These are phyloP conservation scores for Ichneumoninae sp. DNA, from an alignment of 2,888 invertebrate genomes.

Conservation along the genomic window DNA sequence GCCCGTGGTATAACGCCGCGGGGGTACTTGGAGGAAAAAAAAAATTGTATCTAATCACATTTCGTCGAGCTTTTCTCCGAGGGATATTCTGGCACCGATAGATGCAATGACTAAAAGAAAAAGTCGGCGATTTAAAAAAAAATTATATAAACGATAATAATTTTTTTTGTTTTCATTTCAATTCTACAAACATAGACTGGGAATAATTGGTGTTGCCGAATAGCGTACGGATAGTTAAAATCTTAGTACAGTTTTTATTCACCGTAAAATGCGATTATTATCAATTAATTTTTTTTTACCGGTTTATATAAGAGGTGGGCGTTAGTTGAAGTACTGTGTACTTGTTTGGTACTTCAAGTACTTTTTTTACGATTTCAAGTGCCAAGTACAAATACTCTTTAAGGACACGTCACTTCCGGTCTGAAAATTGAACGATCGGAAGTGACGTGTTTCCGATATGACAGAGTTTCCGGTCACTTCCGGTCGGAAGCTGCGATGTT, in stretches of 20 bases:
- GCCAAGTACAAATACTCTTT: no score
- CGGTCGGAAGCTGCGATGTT: no score
- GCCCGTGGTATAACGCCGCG: background rate
- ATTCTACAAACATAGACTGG: background rate
- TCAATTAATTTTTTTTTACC: background rate
- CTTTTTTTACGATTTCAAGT: no score
- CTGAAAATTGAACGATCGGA: no score
- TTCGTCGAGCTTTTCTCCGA: constrained; percentile 23
- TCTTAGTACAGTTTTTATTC: no score
- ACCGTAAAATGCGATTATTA: background rate
- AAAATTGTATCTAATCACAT: constrained; percentile 26
- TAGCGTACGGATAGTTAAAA: no score
- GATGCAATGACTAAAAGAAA: background rate
- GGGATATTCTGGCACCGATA: background rate
- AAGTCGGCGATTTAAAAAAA: background rate
- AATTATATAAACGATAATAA: background rate
- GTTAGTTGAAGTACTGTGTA: no score
- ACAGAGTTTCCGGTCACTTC: no score
- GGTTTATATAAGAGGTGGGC: no score
- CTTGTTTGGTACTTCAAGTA: no score
- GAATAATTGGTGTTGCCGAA: background rate
- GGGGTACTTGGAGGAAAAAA: constrained; percentile 18
- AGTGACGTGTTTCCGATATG: no score
- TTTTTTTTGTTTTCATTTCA: background rate
- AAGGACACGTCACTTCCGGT: no score